Evolutionary conservation across 2,797 vertebrate genomes (phyloP), one percentile per base, ranked within the genome.

Genomic region (Acomys russatus): DNA sequence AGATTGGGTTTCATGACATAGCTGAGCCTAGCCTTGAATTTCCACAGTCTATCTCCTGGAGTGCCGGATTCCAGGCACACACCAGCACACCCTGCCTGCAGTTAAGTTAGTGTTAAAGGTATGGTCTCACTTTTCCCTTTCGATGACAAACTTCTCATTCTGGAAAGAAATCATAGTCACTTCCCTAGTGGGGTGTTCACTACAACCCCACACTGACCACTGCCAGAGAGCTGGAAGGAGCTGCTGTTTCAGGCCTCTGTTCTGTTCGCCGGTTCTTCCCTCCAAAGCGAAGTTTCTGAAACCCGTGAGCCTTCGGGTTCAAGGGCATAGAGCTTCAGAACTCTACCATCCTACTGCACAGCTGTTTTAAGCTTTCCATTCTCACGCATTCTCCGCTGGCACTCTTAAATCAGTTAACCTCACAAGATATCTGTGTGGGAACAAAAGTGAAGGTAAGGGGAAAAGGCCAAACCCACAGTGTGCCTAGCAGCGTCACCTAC

Each of bases 371-470:
- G 54, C 14, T 91, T 92, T 77, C 71, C 20, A 22, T 85, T 95
- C 82, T 56, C 66, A 61, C 51, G 20, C 70, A 44, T 18, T 83
- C 89, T 73, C 59, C 61, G 10, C 28, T 92, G 90, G 78, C 84
- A 94, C 90, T 77, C 82, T 93, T 35, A 84, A 87, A 82, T 71
- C 33, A 38, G 85, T 86, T 85, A 51, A 87, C 64, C 83, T 74
- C 71, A 82, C 88, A 83, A 68, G 73, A 77, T 92, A 84, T 88
- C 51, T 93, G 84, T 82, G 88, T 78, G 85, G 88, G 80, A 73
- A 97, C 49, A 64, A 70, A 74, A 51, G 20, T 63, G 92, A 84
- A 85, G 66, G 64, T 1, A 61, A 80, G 71, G 74, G 12, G 0
- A 8, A 87, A 74, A 92, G 71, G 63, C 35, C 33, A 92, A 61